phyloP scores from a whole-genome alignment of 2,797 vertebrate genomes.

The Todus mexicanus region DNA sequence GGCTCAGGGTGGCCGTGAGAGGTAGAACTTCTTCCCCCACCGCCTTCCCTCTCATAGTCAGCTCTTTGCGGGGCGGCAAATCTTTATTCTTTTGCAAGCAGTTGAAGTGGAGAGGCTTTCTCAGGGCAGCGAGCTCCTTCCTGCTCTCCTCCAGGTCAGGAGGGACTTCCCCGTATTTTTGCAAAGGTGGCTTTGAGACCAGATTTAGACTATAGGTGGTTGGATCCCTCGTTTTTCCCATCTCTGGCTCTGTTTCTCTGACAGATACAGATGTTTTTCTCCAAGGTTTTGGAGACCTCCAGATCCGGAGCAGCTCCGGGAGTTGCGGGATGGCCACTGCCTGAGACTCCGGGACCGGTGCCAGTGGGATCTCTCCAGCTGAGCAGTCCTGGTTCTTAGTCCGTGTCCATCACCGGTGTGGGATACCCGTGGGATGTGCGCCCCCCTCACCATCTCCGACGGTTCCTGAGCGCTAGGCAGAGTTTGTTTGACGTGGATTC shows the following conservation, averaged over 20 bases:
- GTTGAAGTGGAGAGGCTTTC: neutral
- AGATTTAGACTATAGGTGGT: neutral
- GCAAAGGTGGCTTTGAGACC: neutral
- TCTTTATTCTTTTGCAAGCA: neutral
- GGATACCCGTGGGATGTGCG: neutral
- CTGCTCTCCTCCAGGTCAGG: neutral
- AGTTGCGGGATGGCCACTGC: neutral
- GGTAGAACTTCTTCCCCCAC: neutral
- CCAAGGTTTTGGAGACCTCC: neutral
- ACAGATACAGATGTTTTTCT: neutral
- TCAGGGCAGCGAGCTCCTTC: neutral
- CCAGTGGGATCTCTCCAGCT: fast-evolving
- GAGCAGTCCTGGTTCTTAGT: neutral
- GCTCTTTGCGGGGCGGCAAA: neutral
- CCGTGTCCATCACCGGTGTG: neutral
- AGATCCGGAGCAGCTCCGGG: fast-evolving
- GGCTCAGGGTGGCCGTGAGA: neutral
- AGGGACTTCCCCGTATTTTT: neutral
- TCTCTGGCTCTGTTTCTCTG: neutral
- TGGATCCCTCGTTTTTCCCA: fast-evolving
- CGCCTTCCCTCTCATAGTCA: neutral
- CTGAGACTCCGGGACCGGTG: neutral
- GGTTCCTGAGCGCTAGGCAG: neutral
- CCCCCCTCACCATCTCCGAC: too few species aligned
- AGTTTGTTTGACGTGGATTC: neutral